Conservation (phyloP, 2,888 invertebrate species). For the Ditula angustiorana region DNA sequence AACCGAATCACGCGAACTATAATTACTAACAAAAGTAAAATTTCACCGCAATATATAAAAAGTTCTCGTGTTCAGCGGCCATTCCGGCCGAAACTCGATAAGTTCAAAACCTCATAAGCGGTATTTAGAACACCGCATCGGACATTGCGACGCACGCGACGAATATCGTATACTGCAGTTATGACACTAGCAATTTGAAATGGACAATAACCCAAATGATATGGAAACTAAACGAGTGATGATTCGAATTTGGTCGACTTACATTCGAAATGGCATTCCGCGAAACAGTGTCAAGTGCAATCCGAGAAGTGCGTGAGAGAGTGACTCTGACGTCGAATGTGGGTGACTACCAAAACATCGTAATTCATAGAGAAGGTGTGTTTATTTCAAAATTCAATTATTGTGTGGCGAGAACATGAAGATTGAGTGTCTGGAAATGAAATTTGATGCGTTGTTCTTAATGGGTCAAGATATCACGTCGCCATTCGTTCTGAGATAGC, state of each 20-base stretch:
- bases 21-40: conserved; percentile 37
- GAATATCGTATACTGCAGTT: conserved; percentile 23
- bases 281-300: conserved; percentile 58
- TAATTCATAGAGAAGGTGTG: conserved; percentile 17
- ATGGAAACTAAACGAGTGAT: conserved; percentile 22
- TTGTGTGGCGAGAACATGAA: conserved; percentile 31
- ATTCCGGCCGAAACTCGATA: conserved; percentile 44
- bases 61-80: conserved; percentile 33
- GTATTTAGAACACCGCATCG: conserved; percentile 54
- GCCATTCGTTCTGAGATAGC: conserved; percentile 38
- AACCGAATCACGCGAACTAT: conserved; percentile 25
- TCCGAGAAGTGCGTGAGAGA: conserved; percentile 52
- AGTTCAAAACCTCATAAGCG: conserved; percentile 54
- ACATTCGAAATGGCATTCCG: conserved; percentile 42
- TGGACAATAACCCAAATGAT: conserved; percentile 36
- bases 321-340: conserved; percentile 45
- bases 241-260: conserved; percentile 30
- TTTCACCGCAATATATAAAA: conserved; percentile 38
- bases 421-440: conserved; percentile 35
- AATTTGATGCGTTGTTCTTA: conserved; percentile 36
- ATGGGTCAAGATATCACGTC: conserved; percentile 39
- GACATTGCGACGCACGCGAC: conserved; percentile 24
- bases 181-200: conserved; percentile 45
- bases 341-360: conserved; percentile 45
- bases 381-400: conserved; percentile 39